Evolutionary conservation across 1,140 invertebrate genomes (phyloP), one percentile per base, ranked within the genome.

Genomic region (Zophobas atratus): DNA sequence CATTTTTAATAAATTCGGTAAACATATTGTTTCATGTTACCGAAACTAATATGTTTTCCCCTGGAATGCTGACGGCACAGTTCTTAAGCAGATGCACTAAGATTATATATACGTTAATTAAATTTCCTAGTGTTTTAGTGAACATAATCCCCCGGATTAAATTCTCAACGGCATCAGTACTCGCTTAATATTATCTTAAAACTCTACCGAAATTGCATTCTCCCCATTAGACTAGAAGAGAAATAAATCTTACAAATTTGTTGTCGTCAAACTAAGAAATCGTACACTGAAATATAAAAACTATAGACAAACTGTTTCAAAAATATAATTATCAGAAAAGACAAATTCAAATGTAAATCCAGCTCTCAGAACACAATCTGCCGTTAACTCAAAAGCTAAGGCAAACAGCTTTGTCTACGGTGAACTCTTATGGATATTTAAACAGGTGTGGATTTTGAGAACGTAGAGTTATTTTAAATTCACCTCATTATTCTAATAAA

Each of bases 71-170:
- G 34, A 57, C 55, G 34, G 34, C 20, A 35, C 35, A 35, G 55
- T 57, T 57, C 55, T 57, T 57, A 57, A 53, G 5, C 20, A 53
- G 55, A 57, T 57, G 32, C 55, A 33, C 32, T 2, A 8, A 35
- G 55, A 57, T 57, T 57, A 57, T 53, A 53, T 57, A 57, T 35
- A 57, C 55, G 55, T 57, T 57, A 57, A 35, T 57, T 57, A 57
- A 57, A 57, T 57, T 57, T 57, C 55, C 20, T 57, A 36, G 55
- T 57, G 34, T 57, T 51, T 36, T 57, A 57, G 55, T 35, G 34
- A 57, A 35, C 34, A 5, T 57, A 57, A 57, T 57, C 55, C 55
- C 35, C 35, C 34, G 34, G 55, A 57, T 57, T 57, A 57, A 33
- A 57, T 57, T 57, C 34, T 57, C 34, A 5, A 35, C 20, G 55